These are phyloP conservation scores for Anthophora plumipes DNA, from an alignment of 2,888 invertebrate genomes.

Conservation along the genomic window DNA sequence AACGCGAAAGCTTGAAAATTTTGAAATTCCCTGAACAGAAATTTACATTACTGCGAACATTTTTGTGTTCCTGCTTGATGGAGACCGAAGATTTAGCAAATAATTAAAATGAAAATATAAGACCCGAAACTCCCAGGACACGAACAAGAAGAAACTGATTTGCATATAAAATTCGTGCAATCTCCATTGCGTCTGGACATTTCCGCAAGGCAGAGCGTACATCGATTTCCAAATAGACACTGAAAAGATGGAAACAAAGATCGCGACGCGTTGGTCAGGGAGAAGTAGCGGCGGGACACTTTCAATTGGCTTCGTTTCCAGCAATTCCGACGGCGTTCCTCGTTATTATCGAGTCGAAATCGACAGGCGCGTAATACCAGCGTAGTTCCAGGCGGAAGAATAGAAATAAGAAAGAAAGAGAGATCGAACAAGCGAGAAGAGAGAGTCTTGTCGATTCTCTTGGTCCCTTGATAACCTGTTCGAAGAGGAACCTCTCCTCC, in stretches of 20 bases:
- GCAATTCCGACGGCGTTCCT: conserved; percentile 33
- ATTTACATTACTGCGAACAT: no score
- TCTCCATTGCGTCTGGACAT: neutral
- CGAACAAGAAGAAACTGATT: no score
- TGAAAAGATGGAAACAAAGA: conserved; percentile 13
- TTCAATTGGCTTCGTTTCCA: conserved; percentile 57
- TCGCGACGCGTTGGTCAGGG: neutral
- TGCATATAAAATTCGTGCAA: no score
- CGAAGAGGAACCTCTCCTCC: conserved; percentile 1
- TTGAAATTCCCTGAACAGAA: no score
- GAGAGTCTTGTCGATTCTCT: conserved; percentile 27
- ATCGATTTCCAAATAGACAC: conserved; percentile 4
- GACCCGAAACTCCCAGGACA: no score
- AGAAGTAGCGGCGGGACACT: neutral
- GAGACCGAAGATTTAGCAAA: no score
- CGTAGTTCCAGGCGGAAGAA: conserved; percentile 11
- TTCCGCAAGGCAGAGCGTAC: neutral
- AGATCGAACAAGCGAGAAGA: neutral
- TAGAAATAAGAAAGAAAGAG: neutral
- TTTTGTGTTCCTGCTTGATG: no score
- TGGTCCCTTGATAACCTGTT: conserved; percentile 28
- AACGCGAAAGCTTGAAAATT: no score
- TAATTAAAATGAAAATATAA: no score
- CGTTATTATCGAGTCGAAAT: conserved; percentile 53
- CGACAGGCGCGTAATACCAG: conserved; percentile 37